Evolutionary conservation across 2,797 vertebrate species (phyloP), one percentile per base, ranked within the genome.

Genomic region (Diglossa cyanea): DNA sequence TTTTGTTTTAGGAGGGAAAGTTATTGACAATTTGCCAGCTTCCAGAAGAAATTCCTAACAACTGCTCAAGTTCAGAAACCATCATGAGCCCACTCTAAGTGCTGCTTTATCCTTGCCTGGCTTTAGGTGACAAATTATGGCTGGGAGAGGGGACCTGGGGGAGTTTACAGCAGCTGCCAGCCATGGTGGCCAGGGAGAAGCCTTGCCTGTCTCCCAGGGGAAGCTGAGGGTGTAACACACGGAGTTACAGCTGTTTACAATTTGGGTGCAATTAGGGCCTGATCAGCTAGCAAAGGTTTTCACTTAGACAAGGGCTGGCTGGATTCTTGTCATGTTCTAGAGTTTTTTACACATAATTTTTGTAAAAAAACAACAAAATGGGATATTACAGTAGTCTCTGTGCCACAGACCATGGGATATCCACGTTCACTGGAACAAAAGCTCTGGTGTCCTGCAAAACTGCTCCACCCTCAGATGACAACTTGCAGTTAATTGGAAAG

Each of bases 311-410:
- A 35, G 6, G 6, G 6, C 33, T 87, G 54, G 18, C 54, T 48
- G 19, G 20, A 6, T 33, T 53, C 3, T 61, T 60, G 14, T 10
- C 0, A 0, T 10, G 4, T 39, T 86, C 25, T 7, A 7, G 6
- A 1, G 8, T 5, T 33, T 47, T 77, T 61, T 30, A 44, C 47
- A 17, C 6, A 3, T 8, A 1, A 11, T 62, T 86, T 62, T 12
- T 23, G 7, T 35, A 35, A 66, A 54, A 42, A n/a, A 7, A 8
- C 5, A 3, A 62, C 19, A 18, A 53, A 77, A 48, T 16, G 2
- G 66, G 23, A 3, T 35, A 17, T 30, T 71, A 30, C 45, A 73
- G 11, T 35, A 40, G 9, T 16, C 11, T 9, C 42, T 8, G 3
- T 53, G 51, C 37, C 2, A 19, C 25, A 57, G 30, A 6, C 9